A percentile compares a stretch with the other conserved stretches of the same genome.
phyloP scores from a whole-genome alignment of 2,888 invertebrate species.

The Cosmia trapezina region DNA sequence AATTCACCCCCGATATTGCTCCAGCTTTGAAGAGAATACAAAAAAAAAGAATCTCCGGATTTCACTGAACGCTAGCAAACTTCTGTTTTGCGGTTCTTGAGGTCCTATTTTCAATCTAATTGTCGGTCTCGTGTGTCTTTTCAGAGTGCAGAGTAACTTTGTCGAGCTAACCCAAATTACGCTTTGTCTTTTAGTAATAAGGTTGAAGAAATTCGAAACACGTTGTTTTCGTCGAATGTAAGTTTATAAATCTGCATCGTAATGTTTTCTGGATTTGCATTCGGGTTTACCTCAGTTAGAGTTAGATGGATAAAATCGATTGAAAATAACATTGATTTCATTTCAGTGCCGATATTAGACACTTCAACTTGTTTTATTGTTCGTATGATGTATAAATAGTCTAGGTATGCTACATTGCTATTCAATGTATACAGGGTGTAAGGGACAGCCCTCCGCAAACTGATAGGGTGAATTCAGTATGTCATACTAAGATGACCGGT shows the following conservation, averaged over 20 bases:
- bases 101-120: constrained; percentile 38
- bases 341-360: neutral
- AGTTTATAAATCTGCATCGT: constrained; percentile 61
- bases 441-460: too few relatives aligned
- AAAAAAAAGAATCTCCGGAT: constrained; percentile 68
- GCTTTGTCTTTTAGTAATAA: constrained; percentile 60
- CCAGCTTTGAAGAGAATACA: constrained; percentile 66
- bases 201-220: constrained; percentile 58
- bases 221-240: constrained; percentile 57
- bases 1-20: constrained; percentile 73
- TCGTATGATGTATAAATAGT: neutral
- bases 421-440: too few relatives aligned
- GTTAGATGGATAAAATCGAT: constrained; percentile 1
- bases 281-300: constrained; percentile 23
- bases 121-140: constrained; percentile 16
- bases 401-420: neutral
- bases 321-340: constrained; percentile 2
- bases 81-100: constrained; percentile 47
- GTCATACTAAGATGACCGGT: too few relatives aligned
- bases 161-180: constrained; percentile 58
- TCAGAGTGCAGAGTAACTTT: constrained; percentile 43
- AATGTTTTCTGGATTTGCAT: constrained; percentile 60
- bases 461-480: too few relatives aligned
- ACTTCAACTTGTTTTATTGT: neutral
- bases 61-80: constrained; percentile 63